Conservation (phyloP, 2,797 vertebrate species). For the Ispidina picta region DNA sequence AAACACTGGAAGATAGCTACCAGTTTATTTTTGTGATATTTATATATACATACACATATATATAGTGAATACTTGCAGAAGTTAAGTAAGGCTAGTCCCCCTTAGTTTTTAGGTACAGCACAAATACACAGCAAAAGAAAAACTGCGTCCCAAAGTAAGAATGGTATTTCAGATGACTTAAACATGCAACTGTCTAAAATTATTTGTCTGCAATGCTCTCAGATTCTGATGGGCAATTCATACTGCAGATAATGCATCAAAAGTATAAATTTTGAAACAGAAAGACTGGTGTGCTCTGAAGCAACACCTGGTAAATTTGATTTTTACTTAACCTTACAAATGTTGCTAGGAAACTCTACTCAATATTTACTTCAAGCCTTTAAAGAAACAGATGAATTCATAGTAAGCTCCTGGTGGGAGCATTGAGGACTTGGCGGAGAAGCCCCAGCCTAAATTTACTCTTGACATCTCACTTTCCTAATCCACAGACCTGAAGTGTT, state of each 20-base stretch:
- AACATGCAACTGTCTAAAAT: background rate
- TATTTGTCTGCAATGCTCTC: background rate
- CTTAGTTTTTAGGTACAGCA: background rate
- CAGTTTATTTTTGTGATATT: background rate
- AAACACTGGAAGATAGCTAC: background rate
- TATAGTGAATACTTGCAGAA: background rate
- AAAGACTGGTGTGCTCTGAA: slow-evolving; percentile 13
- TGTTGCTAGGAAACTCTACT: slow-evolving; percentile 65
- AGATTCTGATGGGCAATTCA: background rate
- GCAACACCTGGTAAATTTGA: slow-evolving; percentile 34
- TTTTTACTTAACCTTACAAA: slow-evolving; percentile 67
- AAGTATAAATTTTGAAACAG: background rate
- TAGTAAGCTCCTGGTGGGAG: slow-evolving; percentile 23
- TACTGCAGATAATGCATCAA: background rate
- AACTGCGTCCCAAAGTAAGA: background rate
- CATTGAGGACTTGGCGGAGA: background rate
- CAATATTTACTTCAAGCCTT: slow-evolving; percentile 59
- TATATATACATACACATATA: background rate
- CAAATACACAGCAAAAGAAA: background rate
- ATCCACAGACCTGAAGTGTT: background rate
- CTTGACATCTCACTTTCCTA: slow-evolving; percentile 16
- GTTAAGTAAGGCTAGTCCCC: background rate
- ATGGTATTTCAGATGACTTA: background rate
- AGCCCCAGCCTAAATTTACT: slow-evolving; percentile 8
- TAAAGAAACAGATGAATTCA: slow-evolving; percentile 61